These are phyloP conservation scores for Toxotes jaculatrix DNA, from an alignment of 2,113 vertebrate genomes.

Conservation along the genomic window DNA sequence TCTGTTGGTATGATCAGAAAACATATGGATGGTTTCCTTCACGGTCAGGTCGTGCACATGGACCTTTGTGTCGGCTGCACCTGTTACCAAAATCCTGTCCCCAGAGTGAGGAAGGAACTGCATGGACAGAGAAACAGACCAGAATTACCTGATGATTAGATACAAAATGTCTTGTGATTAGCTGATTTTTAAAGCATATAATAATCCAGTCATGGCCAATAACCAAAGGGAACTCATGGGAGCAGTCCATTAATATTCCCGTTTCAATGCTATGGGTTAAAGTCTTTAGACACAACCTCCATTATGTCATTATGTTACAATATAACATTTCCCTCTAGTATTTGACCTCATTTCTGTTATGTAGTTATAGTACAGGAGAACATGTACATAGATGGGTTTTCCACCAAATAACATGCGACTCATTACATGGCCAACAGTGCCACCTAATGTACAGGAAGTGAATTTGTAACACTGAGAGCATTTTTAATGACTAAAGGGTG, in stretches of 20 bases:
- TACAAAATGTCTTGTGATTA: neutral
- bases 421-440: slow-evolving; percentile 26
- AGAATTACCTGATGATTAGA: neutral
- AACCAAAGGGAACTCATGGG: neutral
- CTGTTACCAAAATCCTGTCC: slow-evolving; percentile 95
- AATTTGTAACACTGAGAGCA: neutral
- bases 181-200: neutral
- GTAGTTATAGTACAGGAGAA: neutral
- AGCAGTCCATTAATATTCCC: neutral
- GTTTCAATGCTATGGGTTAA: neutral
- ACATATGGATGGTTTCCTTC: slow-evolving; percentile 99
- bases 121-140: slow-evolving; percentile 30
- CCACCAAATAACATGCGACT: neutral
- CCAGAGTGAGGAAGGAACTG: slow-evolving; percentile 97
- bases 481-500: neutral
- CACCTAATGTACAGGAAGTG: slow-evolving; percentile 30
- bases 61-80: slow-evolving; percentile 97
- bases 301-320: neutral
- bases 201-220: neutral
- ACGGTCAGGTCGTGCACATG: slow-evolving; percentile 96
- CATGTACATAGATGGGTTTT: neutral
- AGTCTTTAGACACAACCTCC: neutral
- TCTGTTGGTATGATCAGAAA: slow-evolving; percentile 97
- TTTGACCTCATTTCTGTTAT: slow-evolving; percentile 11
- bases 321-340: neutral